Conservation (phyloP, 2,888 invertebrate species). For the Nomada hirtipes region DNA sequence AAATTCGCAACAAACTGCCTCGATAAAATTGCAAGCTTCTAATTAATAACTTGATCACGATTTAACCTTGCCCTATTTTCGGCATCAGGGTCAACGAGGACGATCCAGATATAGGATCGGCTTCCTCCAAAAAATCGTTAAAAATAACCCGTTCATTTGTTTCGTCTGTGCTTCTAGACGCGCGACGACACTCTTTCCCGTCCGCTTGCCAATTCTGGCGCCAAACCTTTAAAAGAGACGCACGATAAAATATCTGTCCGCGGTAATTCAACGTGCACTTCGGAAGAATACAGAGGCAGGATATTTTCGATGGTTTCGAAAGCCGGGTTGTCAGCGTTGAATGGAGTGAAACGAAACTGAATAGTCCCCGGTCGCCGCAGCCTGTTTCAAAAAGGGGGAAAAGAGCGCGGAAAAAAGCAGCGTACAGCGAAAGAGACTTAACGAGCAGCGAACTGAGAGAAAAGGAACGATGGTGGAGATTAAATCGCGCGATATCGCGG, state of each 20-base stretch:
- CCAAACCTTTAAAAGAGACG: background rate
- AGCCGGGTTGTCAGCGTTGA: background rate
- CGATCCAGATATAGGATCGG: slow-evolving; percentile 32
- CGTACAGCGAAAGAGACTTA: slow-evolving; percentile 50
- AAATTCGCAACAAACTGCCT: slow-evolving; percentile 68
- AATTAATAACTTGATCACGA: slow-evolving; percentile 46
- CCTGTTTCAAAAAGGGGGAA: slow-evolving; percentile 18
- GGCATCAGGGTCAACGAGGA: slow-evolving; percentile 47
- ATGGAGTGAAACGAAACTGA: background rate
- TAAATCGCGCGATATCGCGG: slow-evolving; percentile 68
- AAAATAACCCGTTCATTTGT: slow-evolving; percentile 60
- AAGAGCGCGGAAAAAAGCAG: slow-evolving; percentile 37
- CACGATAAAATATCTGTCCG: background rate
- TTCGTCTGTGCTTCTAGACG: slow-evolving; percentile 21
- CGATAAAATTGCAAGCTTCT: slow-evolving; percentile 74
- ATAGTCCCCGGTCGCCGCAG: background rate
- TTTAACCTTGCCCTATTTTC: slow-evolving; percentile 68
- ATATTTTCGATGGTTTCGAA: background rate
- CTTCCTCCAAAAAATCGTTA: slow-evolving; percentile 45
- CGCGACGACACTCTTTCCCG: slow-evolving; percentile 13
- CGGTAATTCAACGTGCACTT: background rate
- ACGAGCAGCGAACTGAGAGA: slow-evolving; percentile 54
- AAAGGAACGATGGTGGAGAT: slow-evolving; percentile 59
- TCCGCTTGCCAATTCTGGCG: slow-evolving; percentile 9
- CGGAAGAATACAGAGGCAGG: background rate